Conservation (phyloP, 2,888 invertebrate genomes). For the Eristalis pertinax region DNA sequence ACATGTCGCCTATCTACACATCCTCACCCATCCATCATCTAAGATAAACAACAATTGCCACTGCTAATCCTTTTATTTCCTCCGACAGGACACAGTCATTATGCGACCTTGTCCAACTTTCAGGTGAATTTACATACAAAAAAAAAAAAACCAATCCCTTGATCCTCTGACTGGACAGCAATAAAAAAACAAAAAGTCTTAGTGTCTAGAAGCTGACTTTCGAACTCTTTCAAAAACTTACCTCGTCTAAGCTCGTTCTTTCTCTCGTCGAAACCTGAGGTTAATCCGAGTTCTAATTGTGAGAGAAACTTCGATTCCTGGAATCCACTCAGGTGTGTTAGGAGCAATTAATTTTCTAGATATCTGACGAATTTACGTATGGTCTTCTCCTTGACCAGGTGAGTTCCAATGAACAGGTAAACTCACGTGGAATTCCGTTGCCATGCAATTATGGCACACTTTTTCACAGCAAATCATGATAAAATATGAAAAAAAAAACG, state of each 20-base stretch:
- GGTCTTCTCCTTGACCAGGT: neutral
- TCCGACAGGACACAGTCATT: neutral
- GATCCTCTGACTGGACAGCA: slow-evolving; percentile 2
- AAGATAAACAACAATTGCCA: neutral
- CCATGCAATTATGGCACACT: neutral
- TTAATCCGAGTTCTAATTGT: too few relatives aligned
- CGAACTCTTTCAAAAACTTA: too few relatives aligned
- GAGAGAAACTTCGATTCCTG: too few relatives aligned
- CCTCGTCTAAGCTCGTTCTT: too few relatives aligned
- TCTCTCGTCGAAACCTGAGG: too few relatives aligned
- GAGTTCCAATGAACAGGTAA: neutral
- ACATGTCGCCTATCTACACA: too few relatives aligned
- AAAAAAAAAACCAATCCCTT: slow-evolving; percentile 33
- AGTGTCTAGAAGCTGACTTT: slow-evolving; percentile 18
- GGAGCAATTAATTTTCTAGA: too few relatives aligned
- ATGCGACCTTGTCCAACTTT: neutral
- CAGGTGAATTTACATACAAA: neutral
- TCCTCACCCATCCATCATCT: neutral
- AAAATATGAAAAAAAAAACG: neutral
- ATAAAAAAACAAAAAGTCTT: slow-evolving; percentile 25
- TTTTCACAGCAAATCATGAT: neutral
- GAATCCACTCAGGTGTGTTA: too few relatives aligned
- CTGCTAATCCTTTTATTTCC: neutral
- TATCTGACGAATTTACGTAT: too few relatives aligned
- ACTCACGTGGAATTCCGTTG: neutral